These are phyloP conservation scores for Pelecanus crispus DNA, from an alignment of 2,113 vertebrate genomes.

Conservation along the genomic window DNA sequence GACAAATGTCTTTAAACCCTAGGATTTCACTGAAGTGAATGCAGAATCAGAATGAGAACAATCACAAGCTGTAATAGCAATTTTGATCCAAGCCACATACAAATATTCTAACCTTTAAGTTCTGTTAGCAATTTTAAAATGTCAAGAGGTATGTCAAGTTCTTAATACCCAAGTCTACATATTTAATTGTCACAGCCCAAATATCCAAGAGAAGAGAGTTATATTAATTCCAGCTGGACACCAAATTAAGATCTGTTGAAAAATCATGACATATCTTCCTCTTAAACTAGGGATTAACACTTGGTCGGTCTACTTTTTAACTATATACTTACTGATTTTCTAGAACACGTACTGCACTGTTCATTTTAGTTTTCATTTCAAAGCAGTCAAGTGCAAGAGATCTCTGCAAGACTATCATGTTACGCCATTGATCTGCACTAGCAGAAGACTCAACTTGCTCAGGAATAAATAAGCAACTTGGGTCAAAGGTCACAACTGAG, in stretches of 20 bases:
- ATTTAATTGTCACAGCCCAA: background rate
- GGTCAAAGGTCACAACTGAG: background rate
- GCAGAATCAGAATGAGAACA: background rate
- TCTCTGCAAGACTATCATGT: background rate
- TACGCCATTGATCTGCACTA: background rate
- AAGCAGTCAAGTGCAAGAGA: background rate
- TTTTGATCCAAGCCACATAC: background rate
- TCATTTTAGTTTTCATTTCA: background rate
- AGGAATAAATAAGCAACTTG: conserved; percentile 17
- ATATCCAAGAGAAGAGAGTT: background rate
- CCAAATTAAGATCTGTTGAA: background rate
- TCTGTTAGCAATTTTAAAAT: background rate
- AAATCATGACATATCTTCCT: background rate
- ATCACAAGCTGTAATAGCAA: background rate
- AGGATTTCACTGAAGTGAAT: background rate
- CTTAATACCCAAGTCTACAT: background rate
- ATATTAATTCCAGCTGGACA: background rate
- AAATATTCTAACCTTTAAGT: background rate
- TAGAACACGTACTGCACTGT: background rate
- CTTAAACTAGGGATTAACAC: background rate
- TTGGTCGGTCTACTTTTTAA: background rate
- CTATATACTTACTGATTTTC: background rate
- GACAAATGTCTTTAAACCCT: background rate
- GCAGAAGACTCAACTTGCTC: conserved; percentile 1
- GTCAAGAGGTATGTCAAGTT: background rate